Conservation (phyloP, 2,797 vertebrate genomes). For the Sebastes steindachneri region DNA sequence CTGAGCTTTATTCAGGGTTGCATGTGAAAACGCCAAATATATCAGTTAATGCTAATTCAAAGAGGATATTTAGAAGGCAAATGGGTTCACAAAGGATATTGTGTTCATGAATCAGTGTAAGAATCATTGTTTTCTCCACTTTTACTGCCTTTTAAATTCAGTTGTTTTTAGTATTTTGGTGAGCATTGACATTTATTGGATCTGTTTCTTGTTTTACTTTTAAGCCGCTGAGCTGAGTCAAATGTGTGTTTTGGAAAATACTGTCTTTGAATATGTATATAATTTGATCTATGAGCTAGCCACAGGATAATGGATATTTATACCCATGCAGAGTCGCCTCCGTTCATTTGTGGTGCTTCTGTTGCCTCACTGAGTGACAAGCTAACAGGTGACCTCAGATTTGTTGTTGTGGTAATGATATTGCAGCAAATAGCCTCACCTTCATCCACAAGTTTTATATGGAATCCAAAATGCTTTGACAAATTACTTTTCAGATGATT, state of each 20-base stretch:
- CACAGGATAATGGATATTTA: background rate
- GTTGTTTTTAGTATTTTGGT: background rate
- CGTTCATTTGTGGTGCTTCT: background rate
- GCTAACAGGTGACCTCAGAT: background rate
- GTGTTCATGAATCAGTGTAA: slow-evolving; percentile 1
- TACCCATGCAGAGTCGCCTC: background rate
- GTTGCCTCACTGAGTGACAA: background rate
- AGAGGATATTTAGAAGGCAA: slow-evolving; percentile 7
- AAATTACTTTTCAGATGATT: background rate
- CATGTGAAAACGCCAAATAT: slow-evolving; percentile 25
- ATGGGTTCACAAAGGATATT: background rate
- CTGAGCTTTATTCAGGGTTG: slow-evolving; percentile 2
- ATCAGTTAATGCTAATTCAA: slow-evolving; percentile 36
- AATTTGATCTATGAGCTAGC: background rate
- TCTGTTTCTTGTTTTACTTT: slow-evolving; percentile 15
- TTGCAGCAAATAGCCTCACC: background rate
- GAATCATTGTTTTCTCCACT: background rate
- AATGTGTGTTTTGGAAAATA: slow-evolving; percentile 7
- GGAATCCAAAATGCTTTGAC: background rate
- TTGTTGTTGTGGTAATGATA: background rate
- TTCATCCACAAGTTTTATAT: background rate
- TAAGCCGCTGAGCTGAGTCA: background rate
- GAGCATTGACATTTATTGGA: background rate
- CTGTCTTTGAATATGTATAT: background rate
- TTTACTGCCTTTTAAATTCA: background rate